Evolutionary conservation across 2,113 vertebrate genomes (phyloP).

Genomic region (Oceanites oceanicus): DNA sequence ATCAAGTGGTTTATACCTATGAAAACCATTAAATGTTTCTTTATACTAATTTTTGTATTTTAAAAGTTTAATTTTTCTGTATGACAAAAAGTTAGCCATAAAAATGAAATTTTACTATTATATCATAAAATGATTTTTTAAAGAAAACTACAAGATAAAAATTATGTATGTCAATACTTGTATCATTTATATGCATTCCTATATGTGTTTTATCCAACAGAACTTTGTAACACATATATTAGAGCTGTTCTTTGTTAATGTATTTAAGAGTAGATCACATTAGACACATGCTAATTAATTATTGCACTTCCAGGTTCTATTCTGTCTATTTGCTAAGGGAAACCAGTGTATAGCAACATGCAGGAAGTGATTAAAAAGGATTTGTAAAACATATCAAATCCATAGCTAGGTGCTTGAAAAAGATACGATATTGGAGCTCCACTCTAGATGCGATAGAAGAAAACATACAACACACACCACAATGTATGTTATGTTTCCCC

Average conservation of each 20-base stretch:
- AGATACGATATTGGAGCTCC: neutral
- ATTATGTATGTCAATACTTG: neutral
- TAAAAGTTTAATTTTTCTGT: neutral
- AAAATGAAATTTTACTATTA: neutral
- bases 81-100: neutral
- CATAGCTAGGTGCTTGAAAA: neutral
- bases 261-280: neutral
- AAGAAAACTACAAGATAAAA: neutral
- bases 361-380: neutral
- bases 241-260: neutral
- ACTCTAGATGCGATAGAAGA: neutral
- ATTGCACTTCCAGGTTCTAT: neutral
- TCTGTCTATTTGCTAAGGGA: neutral
- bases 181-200: neutral
- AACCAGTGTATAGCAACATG: neutral
- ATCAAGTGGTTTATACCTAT: neutral
- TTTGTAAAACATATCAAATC: neutral
- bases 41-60: neutral
- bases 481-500: neutral
- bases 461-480: neutral
- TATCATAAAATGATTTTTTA: neutral
- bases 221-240: neutral
- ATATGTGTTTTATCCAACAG: neutral
- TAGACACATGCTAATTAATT: neutral
- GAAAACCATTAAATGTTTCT: neutral